Base-by-base conservation (phyloP, 1,140 invertebrate genomes). In the Conus betulinus region DNA sequence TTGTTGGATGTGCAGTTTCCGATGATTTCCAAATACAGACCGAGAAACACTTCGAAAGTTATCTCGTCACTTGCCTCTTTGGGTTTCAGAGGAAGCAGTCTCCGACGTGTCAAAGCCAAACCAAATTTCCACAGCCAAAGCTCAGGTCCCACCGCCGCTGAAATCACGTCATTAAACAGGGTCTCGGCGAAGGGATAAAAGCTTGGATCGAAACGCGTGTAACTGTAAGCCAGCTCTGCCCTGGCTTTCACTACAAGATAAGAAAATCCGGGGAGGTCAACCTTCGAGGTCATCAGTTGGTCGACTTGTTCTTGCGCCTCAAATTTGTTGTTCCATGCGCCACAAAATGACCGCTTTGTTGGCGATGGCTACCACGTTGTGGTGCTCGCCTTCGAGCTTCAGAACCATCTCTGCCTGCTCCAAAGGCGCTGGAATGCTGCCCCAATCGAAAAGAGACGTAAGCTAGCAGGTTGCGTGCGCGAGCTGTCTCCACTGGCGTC, bases 51-150 rank as follows among this genome's bases (percentile, higher is more conserved):
- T 27, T 3, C 51, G 57, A 10, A 51, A 53, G 1, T 81, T 3
- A 3, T 81, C 51, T 81, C 27, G 7, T 53, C 10, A 5, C 10
- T 23, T 8, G 51, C 13, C 6, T 51, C 51, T 17, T 81, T 53
- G 8, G 39, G 4, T 27, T 39, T 51, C 7, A 23, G 8, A 15
- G 17, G 39, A 81, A 81, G 79, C 51, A 63, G 0, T 13, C 85
- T 51, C 5, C 85, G 85, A 11, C 51, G 53, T 8, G 51, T 78
- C 17, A 87, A 74, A 78, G 71, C 85, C 53, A 87, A 23, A 27
- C 85, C 85, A 51, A 87, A 87, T 25, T 53, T 87, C 85, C 85
- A 87, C 71, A 87, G 71, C 74, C 71, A 87, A 78, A 55, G 20
- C n/a, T 87, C 85, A 25, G 85, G 85, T 11, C 79, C 71, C 71